These are phyloP conservation scores for Drosophila leonis DNA, from an alignment of 2,888 invertebrate species.

Conservation along the genomic window DNA sequence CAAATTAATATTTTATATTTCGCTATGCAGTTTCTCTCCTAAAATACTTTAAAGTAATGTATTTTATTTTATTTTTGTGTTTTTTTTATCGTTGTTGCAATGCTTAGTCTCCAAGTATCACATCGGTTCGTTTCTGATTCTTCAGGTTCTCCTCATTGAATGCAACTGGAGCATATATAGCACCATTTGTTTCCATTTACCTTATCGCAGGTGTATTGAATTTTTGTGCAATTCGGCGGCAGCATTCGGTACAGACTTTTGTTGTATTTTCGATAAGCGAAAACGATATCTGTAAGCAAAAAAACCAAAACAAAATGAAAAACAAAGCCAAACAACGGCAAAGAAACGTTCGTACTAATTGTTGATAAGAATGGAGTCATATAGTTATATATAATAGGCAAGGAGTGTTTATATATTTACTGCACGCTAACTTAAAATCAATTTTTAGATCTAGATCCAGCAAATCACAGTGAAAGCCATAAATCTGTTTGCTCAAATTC, in stretches of 20 bases:
- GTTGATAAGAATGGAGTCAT: constrained; percentile 40
- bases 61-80: too few relatives aligned
- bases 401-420: neutral
- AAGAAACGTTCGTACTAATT: constrained; percentile 45
- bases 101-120: constrained; percentile 68
- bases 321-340: constrained; percentile 33
- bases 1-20: constrained; percentile 20
- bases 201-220: constrained; percentile 56
- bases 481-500: too few relatives aligned
- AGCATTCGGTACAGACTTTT: constrained; percentile 70
- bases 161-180: constrained; percentile 51
- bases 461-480: neutral
- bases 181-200: constrained; percentile 56
- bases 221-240: constrained; percentile 61
- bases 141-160: constrained; percentile 56
- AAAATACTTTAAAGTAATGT: constrained; percentile 38
- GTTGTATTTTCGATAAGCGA: constrained; percentile 79
- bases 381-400: constrained; percentile 1
- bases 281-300: constrained; percentile 80
- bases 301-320: constrained; percentile 41
- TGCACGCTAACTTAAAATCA: neutral
- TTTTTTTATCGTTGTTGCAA: constrained; percentile 55
- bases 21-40: neutral
- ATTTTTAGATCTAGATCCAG: neutral
- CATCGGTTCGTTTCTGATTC: constrained; percentile 60